Evolutionary conservation across 2,113 vertebrate genomes (phyloP), one percentile per base, ranked within the genome.

Genomic region (Tenrec ecaudatus): DNA sequence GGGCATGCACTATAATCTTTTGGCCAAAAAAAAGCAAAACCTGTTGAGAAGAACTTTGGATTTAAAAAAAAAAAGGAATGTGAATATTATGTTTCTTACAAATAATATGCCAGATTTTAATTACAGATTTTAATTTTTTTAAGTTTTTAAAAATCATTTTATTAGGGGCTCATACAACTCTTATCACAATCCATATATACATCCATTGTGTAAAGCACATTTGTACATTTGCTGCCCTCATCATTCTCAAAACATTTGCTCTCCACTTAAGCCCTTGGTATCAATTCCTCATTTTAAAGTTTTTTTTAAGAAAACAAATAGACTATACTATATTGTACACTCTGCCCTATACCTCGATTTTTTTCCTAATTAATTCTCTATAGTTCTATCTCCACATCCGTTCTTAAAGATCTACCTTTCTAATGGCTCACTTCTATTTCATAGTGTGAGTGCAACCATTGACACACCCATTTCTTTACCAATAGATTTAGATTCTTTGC

Each of bases 11-110:
- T 68, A 23, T 73, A 91, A 4, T 38, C 62, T 95, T 93, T 93
- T 90, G 64, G 47, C 79, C 73, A 12, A 75, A 40, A 57, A 82
- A 93, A 88, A n/a, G n/a, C n/a, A n/a, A n/a, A n/a, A n/a, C n/a
- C 40, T 89, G 0, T 79, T 90, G 27, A 87, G 82, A 43, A 92
- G 60, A 95, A 88, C 82, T 92, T 88, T 36, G 80, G 29, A 84
- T 80, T 80, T 53, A 88, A 80, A 86, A 93, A 76, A 20, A 82
- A 53, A 73, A 29, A 43, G 83, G 20, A 76, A 36, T 38, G 20
- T 79, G 38, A 85, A 12, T 53, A 53, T 53, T 53, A 53, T 53
- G 47, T 53, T 53, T 53, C 47, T 8, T 53, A 53, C 47, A 53
- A 53, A 53, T 53, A 62, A 62, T 22, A 62, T 62, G 12, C 23